Conservation (phyloP, 35 echinoderm and acorn worm species). For the Apostichopus californicus region DNA sequence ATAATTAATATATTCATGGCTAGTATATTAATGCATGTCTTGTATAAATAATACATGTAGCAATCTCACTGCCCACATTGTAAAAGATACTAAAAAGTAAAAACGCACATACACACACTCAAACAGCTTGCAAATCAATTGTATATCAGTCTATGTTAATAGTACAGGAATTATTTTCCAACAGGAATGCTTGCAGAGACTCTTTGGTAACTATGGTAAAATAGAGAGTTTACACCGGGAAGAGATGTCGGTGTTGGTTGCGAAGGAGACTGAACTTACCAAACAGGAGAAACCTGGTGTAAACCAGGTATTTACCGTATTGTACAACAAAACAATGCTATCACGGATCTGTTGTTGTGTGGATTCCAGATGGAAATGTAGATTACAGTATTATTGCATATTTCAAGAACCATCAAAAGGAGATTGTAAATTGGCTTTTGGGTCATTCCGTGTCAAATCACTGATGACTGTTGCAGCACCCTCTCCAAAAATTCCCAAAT, state of each 20-base stretch:
- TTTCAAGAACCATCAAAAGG: too few relatives aligned
- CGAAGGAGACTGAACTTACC: neutral
- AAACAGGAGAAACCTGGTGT: neutral
- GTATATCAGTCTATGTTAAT: neutral
- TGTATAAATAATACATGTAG: neutral
- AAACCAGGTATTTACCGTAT: neutral
- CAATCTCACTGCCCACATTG: too few relatives aligned
- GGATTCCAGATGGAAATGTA: too few relatives aligned
- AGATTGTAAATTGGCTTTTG: too few relatives aligned
- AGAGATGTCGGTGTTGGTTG: conserved; percentile 6
- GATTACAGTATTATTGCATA: too few relatives aligned
- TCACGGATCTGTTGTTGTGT: neutral
- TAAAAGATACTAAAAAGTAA: too few relatives aligned
- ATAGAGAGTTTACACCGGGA: conserved; percentile 1
- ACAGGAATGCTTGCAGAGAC: conserved; percentile 21
- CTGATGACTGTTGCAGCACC: too few relatives aligned
- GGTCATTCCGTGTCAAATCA: too few relatives aligned
- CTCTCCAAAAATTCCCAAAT: too few relatives aligned
- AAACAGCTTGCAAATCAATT: too few relatives aligned
- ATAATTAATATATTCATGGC: too few relatives aligned
- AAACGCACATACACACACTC: too few relatives aligned
- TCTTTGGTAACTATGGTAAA: conserved; percentile 14
- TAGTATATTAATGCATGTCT: neutral
- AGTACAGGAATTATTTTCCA: neutral
- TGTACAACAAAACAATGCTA: neutral